Conservation (phyloP, 92 coral and sea anemone genomes). For the Porites evermanni region DNA sequence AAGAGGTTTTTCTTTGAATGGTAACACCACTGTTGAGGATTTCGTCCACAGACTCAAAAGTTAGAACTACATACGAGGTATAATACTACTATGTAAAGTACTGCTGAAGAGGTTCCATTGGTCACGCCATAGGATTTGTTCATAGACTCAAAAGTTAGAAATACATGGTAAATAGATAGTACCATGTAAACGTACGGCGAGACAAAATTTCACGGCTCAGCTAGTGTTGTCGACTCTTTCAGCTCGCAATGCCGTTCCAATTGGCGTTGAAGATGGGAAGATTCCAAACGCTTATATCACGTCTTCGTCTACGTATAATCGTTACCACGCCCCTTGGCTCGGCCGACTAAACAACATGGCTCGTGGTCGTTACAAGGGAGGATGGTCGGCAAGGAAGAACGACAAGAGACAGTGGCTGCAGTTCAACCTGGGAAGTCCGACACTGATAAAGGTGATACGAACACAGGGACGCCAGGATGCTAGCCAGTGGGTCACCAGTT, state of each 20-base stretch:
- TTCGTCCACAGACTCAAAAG: too few relatives aligned
- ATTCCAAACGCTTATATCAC: conserved; percentile 71
- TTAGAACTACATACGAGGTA: too few relatives aligned
- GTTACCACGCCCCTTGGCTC: conserved; percentile 67
- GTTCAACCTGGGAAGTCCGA: conserved; percentile 51
- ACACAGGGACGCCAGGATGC: conserved; percentile 78
- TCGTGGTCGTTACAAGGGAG: conserved; percentile 64
- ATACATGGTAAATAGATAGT: too few relatives aligned
- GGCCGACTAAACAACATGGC: conserved; percentile 64
- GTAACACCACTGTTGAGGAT: too few relatives aligned
- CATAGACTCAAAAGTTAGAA: too few relatives aligned
- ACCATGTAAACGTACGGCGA: too few relatives aligned
- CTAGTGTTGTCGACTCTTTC: background rate
- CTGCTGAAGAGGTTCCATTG: too few relatives aligned
- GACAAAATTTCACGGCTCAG: background rate
- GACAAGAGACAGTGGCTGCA: conserved; percentile 65
- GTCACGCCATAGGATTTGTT: too few relatives aligned
- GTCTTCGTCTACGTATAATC: conserved; percentile 63
- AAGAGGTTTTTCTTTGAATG: too few relatives aligned
- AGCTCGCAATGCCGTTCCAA: conserved; percentile 58
- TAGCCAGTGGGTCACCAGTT: conserved; percentile 71
- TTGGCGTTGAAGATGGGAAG: conserved; percentile 74
- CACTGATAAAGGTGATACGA: conserved; percentile 40
- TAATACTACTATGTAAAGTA: too few relatives aligned
- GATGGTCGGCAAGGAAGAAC: conserved; percentile 65